These are phyloP conservation scores for Cremastinae sp. DNA, from an alignment of 2,888 invertebrate genomes.

Conservation along the genomic window DNA sequence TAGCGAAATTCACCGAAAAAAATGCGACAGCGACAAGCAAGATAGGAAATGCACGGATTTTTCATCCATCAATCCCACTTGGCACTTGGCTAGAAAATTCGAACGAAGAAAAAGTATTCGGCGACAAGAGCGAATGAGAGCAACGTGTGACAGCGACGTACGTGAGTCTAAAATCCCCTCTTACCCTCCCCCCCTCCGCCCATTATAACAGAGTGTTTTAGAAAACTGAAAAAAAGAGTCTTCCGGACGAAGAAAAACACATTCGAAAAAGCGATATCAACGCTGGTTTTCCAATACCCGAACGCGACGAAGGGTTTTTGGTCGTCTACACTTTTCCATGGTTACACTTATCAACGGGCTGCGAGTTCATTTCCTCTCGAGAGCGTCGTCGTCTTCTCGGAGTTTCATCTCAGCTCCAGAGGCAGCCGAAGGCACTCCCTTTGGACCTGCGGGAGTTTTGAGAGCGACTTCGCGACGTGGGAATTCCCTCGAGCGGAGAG, in stretches of 20 bases:
- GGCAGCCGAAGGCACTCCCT: constrained; percentile 25
- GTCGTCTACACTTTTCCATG: constrained; percentile 35
- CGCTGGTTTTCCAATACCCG: constrained; percentile 54
- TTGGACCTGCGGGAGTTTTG: constrained; percentile 11
- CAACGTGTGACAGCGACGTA: constrained; percentile 20
- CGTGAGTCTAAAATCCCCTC: constrained; percentile 64
- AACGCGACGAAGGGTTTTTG: constrained; percentile 47
- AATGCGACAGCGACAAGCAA: no score
- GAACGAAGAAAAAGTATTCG: constrained; percentile 1
- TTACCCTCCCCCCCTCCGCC: constrained; percentile 28
- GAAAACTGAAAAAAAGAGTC: constrained; percentile 46
- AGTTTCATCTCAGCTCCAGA: background rate
- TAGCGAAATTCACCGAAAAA: no score
- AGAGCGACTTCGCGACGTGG: constrained; percentile 11
- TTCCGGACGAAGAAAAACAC: background rate
- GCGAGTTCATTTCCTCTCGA: constrained; percentile 27
- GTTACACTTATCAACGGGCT: constrained; percentile 27
- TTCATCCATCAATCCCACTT: no score
- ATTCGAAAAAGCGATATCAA: constrained; percentile 11
- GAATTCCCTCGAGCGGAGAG: constrained; percentile 1
- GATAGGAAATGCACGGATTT: no score
- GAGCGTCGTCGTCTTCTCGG: constrained; percentile 25
- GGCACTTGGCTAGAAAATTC: no score
- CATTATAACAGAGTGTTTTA: constrained; percentile 68
- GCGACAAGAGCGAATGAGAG: constrained; percentile 22